Base-by-base conservation (phyloP, 2,888 invertebrate genomes). In the Synanthedon andrenaeformis region DNA sequence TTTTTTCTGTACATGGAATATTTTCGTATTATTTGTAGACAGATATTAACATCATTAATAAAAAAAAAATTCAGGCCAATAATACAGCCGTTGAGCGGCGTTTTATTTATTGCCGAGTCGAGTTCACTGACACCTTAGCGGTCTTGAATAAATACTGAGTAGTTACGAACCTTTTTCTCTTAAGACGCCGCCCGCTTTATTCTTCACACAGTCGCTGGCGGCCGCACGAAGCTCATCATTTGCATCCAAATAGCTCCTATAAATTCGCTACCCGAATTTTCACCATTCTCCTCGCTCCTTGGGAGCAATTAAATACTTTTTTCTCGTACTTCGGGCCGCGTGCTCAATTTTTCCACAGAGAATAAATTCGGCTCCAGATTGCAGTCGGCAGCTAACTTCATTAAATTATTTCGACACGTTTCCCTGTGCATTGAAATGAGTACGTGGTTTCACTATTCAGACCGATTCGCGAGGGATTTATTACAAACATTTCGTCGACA, bases 161-260 rank as follows among this genome's bases (percentile, higher is more conserved):
- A 74, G 73, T 74, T 75, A 67, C 69, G 74, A 76, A 73, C 74
- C 74, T 76, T 81, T 76, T 76, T 69, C 76, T 72, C 76, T 74
- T 75, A 79, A 82, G 82, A 76, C 79, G 78, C 74, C 82, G 78
- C 82, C 80, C 82, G 79, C 82, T 82, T 35, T 85, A 84, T 82
- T 82, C 83, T 84, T 82, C 78, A 79, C 72, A 72, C 70, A 76
- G 75, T 73, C 76, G 71, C 72, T 74, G 70, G 68, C 71, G 79
- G 76, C 76, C 69, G 72, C 77, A 68, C 68, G 66, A 72, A 79
- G 82, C 81, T 84, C 83, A 82, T 84, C 83, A 86, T 86, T 86
- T 86, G 85, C 85, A 85, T 86, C 81, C 81, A 85, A 85, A 86
- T 84, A 82, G 84, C 83, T 83, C 75, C 81, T 82, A 84, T 85